Percentiles rank a stretch among this genome's conserved stretches.
These are phyloP conservation scores for Anadara kagoshimensis DNA, from an alignment of 1,140 invertebrate species.

Conservation along the genomic window DNA sequence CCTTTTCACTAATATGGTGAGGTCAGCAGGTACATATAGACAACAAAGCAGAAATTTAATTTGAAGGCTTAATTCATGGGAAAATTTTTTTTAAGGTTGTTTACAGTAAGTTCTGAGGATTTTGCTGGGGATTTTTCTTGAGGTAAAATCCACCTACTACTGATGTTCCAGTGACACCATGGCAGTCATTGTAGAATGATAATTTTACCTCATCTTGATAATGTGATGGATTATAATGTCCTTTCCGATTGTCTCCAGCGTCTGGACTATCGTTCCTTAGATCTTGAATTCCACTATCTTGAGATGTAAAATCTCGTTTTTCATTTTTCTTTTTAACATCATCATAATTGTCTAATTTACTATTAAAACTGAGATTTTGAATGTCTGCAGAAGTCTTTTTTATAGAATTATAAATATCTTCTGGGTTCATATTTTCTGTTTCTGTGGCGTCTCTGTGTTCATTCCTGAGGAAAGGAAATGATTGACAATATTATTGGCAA, in stretches of 20 bases:
- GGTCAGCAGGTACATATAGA: too few relatives aligned
- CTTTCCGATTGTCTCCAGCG: slow-evolving; percentile 51
- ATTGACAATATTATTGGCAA: too few relatives aligned
- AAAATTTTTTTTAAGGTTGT: too few relatives aligned
- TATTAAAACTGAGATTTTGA: slow-evolving; percentile 88
- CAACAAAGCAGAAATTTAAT: too few relatives aligned
- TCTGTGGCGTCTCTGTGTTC: slow-evolving; percentile 73
- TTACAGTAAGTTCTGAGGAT: too few relatives aligned
- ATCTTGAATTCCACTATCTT: slow-evolving; percentile 90
- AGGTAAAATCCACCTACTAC: too few relatives aligned
- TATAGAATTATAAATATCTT: slow-evolving; percentile 88
- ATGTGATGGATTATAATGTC: slow-evolving; percentile 63
- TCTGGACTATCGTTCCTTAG: slow-evolving; percentile 76
- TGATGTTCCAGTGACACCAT: too few relatives aligned
- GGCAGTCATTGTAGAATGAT: too few relatives aligned
- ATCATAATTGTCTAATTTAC: slow-evolving; percentile 70
- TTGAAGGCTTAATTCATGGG: too few relatives aligned
- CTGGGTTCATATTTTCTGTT: slow-evolving; percentile 85
- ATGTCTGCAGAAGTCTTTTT: slow-evolving; percentile 94
- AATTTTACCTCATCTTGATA: slow-evolving; percentile 65
- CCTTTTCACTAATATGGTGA: too few relatives aligned
- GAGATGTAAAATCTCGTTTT: slow-evolving; percentile 81
- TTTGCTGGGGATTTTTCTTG: too few relatives aligned
- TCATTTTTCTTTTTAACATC: slow-evolving; percentile 79
- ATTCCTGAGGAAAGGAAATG: slow-evolving; percentile 14